Conservation (phyloP, 2,113 vertebrate genomes). For the Limnothrissa miodon region DNA sequence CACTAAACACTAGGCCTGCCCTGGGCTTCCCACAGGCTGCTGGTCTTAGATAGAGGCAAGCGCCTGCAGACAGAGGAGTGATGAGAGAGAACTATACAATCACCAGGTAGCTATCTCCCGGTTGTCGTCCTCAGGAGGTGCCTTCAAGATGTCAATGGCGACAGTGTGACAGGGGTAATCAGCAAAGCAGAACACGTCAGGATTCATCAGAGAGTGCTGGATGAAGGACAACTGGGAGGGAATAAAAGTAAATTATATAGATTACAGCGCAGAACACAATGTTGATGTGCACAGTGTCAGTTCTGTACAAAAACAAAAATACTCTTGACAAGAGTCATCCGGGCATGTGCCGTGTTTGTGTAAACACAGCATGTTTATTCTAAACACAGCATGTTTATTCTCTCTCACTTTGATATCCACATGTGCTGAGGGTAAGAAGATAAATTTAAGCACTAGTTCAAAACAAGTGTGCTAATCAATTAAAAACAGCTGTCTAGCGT, state of each 20-base stretch:
- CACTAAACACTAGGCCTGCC: too few relatives aligned
- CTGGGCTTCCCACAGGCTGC: not conserved
- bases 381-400: too few relatives aligned
- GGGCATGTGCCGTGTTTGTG: not conserved
- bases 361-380: too few relatives aligned
- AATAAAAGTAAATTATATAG: constrained; percentile 36
- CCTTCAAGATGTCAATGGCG: constrained; percentile 96
- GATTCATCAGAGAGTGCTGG: constrained; percentile 96
- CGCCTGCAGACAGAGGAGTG: not conserved
- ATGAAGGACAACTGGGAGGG: constrained; percentile 89
- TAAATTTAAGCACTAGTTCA: not conserved
- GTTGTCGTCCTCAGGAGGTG: constrained; percentile 99
- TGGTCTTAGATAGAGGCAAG: not conserved
- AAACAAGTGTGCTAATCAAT: not conserved
- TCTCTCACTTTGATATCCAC: too few relatives aligned
- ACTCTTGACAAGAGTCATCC: not conserved
- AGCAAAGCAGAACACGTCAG: constrained; percentile 97
- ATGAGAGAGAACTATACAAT: not conserved
- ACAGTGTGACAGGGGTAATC: constrained; percentile 95
- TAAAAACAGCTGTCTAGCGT: not conserved
- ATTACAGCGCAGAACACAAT: not conserved
- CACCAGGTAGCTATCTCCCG: constrained; percentile 97
- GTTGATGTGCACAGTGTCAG: not conserved
- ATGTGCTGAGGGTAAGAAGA: too few relatives aligned
- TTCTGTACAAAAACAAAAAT: too few relatives aligned